Percentiles rank a stretch among this genome's conserved stretches.
Evolutionary conservation across 2,113 vertebrate species (phyloP).

Genomic region (Hippocampus zosterae): DNA sequence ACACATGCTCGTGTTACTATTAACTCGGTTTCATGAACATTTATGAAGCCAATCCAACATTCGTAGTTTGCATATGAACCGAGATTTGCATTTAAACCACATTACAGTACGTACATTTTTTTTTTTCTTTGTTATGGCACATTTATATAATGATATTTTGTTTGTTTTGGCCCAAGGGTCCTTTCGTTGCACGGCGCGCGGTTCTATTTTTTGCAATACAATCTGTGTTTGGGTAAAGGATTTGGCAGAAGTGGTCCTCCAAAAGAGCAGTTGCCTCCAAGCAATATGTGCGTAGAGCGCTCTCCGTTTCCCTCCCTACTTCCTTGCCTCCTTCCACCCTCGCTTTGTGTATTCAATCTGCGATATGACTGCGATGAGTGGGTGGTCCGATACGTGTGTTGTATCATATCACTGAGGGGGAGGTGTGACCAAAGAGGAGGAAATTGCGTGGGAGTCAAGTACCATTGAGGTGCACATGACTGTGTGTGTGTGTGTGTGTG

Average conservation of each 20-base stretch:
- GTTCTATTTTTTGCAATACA: slow-evolving; percentile 22
- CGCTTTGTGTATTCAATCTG: slow-evolving; percentile 51
- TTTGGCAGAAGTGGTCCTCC: slow-evolving; percentile 38
- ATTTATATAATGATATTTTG: slow-evolving; percentile 5
- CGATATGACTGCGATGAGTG: slow-evolving; percentile 52
- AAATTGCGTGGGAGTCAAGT: slow-evolving; percentile 64
- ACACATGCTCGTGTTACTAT: not conserved
- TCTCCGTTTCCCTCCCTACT: slow-evolving; percentile 35
- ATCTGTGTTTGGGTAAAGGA: slow-evolving; percentile 35
- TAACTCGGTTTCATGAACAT: not conserved
- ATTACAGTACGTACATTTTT: not conserved
- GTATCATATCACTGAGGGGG: slow-evolving; percentile 59
- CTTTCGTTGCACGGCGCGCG: slow-evolving; percentile 1
- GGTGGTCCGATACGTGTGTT: slow-evolving; percentile 38
- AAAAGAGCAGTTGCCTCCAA: slow-evolving; percentile 57
- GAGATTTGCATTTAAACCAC: not conserved
- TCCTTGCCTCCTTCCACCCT: slow-evolving; percentile 40
- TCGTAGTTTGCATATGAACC: not conserved
- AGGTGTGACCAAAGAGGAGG: slow-evolving; percentile 61
- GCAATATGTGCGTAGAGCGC: slow-evolving; percentile 50
- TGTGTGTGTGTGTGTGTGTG: slow-evolving; percentile 31
- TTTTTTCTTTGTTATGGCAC: too few species aligned
- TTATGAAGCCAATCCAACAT: not conserved
- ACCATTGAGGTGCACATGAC: slow-evolving; percentile 57
- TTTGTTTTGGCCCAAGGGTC: slow-evolving; percentile 32